These are phyloP conservation scores for Cinclus mexicanus DNA, from an alignment of 2,113 vertebrate genomes.

Conservation along the genomic window DNA sequence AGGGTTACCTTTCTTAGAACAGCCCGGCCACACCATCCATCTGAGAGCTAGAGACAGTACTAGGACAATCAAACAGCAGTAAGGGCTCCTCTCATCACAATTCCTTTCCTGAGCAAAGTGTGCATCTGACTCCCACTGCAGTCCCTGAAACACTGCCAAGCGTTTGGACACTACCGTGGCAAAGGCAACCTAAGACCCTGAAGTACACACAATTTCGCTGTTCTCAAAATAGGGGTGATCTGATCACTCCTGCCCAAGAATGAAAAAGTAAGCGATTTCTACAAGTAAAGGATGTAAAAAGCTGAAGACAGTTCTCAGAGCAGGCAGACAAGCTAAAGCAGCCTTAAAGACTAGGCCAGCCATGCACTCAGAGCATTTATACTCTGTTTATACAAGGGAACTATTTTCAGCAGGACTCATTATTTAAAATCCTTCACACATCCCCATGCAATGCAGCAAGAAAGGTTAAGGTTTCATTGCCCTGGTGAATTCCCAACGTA, in stretches of 20 bases:
- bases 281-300: not conserved
- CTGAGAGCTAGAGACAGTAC: not conserved
- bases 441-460: not conserved
- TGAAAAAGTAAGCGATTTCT: not conserved
- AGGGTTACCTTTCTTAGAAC: not conserved
- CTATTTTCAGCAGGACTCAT: constrained; percentile 11
- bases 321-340: not conserved
- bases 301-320: not conserved
- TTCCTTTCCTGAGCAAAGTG: not conserved
- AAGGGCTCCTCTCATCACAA: not conserved
- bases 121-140: accelerated
- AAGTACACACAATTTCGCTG: not conserved
- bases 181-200: not conserved
- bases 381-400: not conserved
- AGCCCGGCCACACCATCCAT: not conserved
- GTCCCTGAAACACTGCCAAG: not conserved
- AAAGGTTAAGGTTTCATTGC: not conserved
- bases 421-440: constrained; percentile 11
- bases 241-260: not conserved
- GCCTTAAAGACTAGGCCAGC: not conserved
- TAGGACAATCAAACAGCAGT: not conserved
- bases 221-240: not conserved
- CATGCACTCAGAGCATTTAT: not conserved
- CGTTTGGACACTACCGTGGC: accelerated
- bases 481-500: not conserved